A percentile compares a stretch with the other conserved stretches of the same genome.
Evolutionary conservation across 1,140 invertebrate species (phyloP).

Genomic region (Nephila pilipes): DNA sequence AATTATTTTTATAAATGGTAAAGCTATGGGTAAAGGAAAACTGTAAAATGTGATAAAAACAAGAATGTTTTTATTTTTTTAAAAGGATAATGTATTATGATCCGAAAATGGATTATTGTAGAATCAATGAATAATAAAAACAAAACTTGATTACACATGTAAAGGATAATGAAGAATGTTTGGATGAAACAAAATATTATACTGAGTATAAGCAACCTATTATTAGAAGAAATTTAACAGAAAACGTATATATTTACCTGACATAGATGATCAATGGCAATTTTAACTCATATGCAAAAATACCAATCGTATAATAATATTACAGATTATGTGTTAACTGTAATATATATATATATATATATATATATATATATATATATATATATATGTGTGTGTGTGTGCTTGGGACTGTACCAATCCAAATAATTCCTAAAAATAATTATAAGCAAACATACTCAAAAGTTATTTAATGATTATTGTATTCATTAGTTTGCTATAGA

Average conservation of each 20-base stretch:
- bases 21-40: no score
- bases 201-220: constrained; percentile 76
- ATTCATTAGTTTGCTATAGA: no score
- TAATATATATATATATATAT: no score
- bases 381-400: no score
- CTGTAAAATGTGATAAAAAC: no score
- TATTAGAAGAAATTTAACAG: constrained; percentile 68
- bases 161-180: not conserved
- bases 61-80: no score
- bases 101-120: not conserved
- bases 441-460: no score
- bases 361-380: no score
- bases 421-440: no score
- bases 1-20: no score
- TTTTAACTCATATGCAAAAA: constrained; percentile 22
- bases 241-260: constrained; percentile 74
- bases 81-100: not conserved
- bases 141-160: not conserved
- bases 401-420: no score
- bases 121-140: not conserved
- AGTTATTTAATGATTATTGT: no score
- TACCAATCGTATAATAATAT: constrained; percentile 80
- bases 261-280: constrained; percentile 81
- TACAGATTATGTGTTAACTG: constrained; percentile 81
- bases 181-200: constrained; percentile 75